Conservation (phyloP, 2,797 vertebrate genomes). For the Esox masquinongy region DNA sequence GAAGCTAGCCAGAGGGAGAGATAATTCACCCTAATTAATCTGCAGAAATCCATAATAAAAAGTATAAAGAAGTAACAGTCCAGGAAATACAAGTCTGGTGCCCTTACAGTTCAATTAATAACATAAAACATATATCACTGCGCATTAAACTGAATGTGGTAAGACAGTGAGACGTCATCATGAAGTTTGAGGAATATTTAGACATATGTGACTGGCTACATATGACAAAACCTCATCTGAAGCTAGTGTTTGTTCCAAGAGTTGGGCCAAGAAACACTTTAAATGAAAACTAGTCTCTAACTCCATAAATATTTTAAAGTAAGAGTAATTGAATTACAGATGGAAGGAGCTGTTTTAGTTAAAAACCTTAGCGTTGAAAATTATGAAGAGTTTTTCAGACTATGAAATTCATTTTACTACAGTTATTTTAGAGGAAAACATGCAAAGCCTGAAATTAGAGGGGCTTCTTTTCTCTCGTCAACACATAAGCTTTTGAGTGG, state of each 20-base stretch:
- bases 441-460: conserved; percentile 18
- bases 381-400: conserved; percentile 15
- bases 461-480: neutral
- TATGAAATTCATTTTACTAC: conserved; percentile 20
- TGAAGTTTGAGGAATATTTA: conserved; percentile 3
- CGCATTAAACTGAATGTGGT: conserved; percentile 29
- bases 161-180: conserved; percentile 37
- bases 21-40: conserved; percentile 70
- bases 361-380: neutral
- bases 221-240: neutral
- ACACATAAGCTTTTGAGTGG: conserved; percentile 2
- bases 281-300: neutral
- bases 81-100: conserved; percentile 38
- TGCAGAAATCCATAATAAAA: conserved; percentile 62
- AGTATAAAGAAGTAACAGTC: conserved; percentile 51
- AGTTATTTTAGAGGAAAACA: conserved; percentile 9
- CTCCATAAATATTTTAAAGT: conserved; percentile 6
- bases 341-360: neutral
- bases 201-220: neutral
- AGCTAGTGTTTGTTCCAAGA: neutral
- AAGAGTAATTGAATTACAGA: conserved; percentile 18
- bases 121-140: conserved; percentile 57
- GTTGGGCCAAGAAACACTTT: neutral
- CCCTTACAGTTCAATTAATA: conserved; percentile 63
- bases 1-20: conserved; percentile 57